phyloP scores from a whole-genome alignment of 2,113 vertebrate genomes.

The Gracilinanus agilis region DNA sequence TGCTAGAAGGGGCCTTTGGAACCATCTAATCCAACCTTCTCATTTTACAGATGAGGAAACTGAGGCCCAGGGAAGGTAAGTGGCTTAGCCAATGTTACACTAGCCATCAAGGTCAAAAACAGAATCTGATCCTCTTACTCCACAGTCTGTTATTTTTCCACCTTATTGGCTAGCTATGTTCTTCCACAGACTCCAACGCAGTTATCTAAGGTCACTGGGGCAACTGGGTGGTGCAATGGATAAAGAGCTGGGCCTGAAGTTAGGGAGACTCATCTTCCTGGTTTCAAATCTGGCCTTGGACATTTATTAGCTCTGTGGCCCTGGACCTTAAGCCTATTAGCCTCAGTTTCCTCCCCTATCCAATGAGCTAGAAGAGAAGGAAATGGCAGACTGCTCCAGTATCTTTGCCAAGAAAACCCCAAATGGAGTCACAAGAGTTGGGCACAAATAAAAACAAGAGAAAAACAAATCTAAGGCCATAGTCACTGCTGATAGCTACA shows the following conservation, averaged over 20 bases:
- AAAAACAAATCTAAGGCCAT: conserved; percentile 3
- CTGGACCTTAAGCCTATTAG: too few species aligned
- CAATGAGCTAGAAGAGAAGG: too few species aligned
- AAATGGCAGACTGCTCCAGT: too few species aligned
- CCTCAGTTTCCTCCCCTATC: too few species aligned
- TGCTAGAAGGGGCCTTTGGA: neutral
- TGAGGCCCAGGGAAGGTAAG: neutral
- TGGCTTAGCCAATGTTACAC: neutral
- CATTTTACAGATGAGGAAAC: neutral
- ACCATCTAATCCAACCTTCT: neutral
- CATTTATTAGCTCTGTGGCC: too few species aligned
- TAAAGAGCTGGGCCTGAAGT: too few species aligned
- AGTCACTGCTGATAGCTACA: neutral
- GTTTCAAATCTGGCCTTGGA: too few species aligned
- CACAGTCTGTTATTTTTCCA: neutral
- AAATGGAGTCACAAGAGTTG: too few species aligned
- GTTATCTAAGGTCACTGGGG: neutral
- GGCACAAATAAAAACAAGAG: too few species aligned
- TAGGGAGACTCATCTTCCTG: too few species aligned
- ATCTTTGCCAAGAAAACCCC: too few species aligned
- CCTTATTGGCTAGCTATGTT: neutral
- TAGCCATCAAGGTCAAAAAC: neutral
- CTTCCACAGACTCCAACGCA: neutral
- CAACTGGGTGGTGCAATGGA: too few species aligned
- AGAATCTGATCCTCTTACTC: neutral